These are phyloP conservation scores for Grus americana DNA, from an alignment of 2,113 vertebrate genomes.

Conservation along the genomic window DNA sequence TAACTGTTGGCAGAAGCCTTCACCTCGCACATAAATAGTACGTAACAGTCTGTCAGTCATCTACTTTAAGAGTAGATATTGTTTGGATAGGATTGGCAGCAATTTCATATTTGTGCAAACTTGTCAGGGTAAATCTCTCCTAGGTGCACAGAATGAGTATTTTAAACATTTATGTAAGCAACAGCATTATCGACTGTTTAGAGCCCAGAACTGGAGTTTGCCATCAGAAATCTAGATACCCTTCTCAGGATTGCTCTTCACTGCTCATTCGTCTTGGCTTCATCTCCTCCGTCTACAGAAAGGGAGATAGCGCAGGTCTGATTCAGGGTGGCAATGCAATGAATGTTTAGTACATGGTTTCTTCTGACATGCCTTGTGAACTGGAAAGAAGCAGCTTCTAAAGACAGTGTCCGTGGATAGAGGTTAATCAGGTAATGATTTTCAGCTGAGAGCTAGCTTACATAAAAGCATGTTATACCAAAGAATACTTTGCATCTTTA, in stretches of 20 bases:
- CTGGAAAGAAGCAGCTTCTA: not conserved
- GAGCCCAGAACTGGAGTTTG: not conserved
- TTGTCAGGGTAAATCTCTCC: not conserved
- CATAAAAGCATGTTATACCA: not conserved
- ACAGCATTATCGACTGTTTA: not conserved
- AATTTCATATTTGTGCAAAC: not conserved
- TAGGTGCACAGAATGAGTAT: not conserved
- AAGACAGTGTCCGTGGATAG: not conserved
- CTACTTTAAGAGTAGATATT: not conserved
- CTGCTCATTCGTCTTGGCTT: not conserved
- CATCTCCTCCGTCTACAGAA: not conserved
- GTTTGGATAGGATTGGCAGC: not conserved
- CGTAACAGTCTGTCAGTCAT: slow-evolving; percentile 15
- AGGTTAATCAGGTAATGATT: not conserved
- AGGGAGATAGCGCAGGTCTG: not conserved
- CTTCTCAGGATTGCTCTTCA: not conserved
- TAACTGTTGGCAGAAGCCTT: slow-evolving; percentile 34
- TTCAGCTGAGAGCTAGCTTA: not conserved
- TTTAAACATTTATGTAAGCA: not conserved
- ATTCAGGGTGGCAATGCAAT: not conserved
- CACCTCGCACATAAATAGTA: not conserved
- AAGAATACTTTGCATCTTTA: not conserved
- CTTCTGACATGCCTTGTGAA: not conserved
- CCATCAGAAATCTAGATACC: not conserved
- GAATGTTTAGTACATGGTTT: not conserved